Percentiles rank a stretch among this genome's conserved stretches.
phyloP scores from a whole-genome alignment of 2,113 vertebrate species.

The Balaenoptera acutorostrata region DNA sequence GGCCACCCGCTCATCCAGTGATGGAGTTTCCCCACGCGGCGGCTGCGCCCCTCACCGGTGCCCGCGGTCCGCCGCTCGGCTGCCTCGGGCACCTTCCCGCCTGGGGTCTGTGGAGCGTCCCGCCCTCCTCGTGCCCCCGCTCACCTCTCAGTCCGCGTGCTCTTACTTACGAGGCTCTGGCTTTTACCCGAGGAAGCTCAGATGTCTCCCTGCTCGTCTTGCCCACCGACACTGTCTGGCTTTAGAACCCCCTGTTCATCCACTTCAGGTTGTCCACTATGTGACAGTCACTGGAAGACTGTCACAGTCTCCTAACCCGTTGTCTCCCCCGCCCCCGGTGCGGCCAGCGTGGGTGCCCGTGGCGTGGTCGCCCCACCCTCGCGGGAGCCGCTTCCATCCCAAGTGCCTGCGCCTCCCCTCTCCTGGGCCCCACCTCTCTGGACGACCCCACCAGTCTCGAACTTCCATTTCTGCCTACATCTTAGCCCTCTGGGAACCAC shows the following conservation, averaged over 20 bases:
- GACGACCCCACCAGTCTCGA: neutral
- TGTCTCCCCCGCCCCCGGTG: neutral
- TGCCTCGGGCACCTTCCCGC: neutral
- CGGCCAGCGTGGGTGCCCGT: neutral
- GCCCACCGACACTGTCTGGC: neutral
- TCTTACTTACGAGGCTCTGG: neutral
- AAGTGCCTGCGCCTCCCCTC: neutral
- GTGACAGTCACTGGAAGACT: neutral
- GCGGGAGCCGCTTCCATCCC: neutral
- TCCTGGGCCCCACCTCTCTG: too few species aligned
- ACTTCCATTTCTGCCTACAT: neutral
- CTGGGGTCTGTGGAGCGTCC: neutral
- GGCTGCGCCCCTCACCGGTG: neutral
- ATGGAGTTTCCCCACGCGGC: neutral
- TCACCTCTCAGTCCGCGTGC: neutral
- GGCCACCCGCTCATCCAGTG: neutral
- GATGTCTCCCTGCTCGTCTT: neutral
- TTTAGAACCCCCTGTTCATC: neutral
- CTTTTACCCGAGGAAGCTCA: neutral
- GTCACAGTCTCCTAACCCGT: neutral
- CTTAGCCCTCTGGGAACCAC: neutral
- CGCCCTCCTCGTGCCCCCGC: neutral
- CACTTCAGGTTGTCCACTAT: neutral
- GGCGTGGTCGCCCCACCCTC: neutral
- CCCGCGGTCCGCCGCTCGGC: neutral